phyloP scores from a whole-genome alignment of 2,113 vertebrate genomes.

The Scopus umbretta region DNA sequence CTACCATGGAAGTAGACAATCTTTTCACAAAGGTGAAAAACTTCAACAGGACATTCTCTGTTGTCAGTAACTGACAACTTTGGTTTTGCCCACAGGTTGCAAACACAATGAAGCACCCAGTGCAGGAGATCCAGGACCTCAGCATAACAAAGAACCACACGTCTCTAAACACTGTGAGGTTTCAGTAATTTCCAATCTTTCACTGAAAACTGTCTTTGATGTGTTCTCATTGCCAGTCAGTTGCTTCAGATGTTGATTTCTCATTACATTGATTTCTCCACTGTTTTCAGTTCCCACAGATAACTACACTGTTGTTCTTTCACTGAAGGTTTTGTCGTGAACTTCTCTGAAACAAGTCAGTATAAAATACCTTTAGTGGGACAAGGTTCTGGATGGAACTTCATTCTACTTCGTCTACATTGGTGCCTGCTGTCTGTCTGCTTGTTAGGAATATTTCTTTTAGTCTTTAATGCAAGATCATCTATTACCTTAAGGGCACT shows the following conservation, averaged over 20 bases:
- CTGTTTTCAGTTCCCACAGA: not conserved
- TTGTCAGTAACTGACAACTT: not conserved
- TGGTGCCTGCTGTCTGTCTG: not conserved
- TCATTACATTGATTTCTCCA: not conserved
- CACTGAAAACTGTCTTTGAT: not conserved
- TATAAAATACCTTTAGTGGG: not conserved
- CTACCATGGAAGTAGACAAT: not conserved
- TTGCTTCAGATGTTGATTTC: constrained; percentile 2
- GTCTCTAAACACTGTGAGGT: not conserved
- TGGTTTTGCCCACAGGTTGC: not conserved
- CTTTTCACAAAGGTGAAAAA: not conserved
- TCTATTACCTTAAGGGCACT: not conserved
- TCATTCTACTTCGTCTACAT: not conserved
- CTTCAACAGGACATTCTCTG: not conserved
- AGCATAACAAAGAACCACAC: not conserved
- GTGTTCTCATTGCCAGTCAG: not conserved
- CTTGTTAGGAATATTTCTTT: not conserved
- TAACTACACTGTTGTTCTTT: not conserved
- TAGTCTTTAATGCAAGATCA: not conserved
- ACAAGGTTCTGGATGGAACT: not conserved
- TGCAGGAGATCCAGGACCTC: not conserved
- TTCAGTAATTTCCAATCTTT: not conserved
- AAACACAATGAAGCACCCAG: not conserved
- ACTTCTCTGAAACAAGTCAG: not conserved
- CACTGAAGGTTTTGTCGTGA: not conserved